These are phyloP conservation scores for Benthochromis sp. DNA, from an alignment of 2,113 vertebrate species.

Conservation along the genomic window DNA sequence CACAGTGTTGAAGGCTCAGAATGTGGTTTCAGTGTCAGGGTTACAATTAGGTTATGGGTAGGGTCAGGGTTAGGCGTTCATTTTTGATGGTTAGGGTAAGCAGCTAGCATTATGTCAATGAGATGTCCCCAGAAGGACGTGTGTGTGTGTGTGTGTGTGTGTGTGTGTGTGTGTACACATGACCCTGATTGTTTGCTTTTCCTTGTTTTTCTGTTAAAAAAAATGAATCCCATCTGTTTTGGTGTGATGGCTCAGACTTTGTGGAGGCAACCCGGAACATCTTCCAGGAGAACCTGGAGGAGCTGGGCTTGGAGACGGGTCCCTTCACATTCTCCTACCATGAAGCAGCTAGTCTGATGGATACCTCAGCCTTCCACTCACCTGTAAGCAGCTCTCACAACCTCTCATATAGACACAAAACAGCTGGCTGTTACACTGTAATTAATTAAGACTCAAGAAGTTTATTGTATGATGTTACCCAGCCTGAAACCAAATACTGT, in stretches of 20 bases:
- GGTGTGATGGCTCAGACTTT: constrained; percentile 68
- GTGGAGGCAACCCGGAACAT: constrained; percentile 74
- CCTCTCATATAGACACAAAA: not conserved
- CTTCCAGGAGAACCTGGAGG: constrained; percentile 76
- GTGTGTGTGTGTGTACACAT: not conserved
- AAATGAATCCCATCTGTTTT: not conserved
- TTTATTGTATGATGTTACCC: not conserved
- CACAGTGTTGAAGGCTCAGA: not conserved
- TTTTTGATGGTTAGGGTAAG: not conserved
- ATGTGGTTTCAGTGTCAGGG: rapidly evolving
- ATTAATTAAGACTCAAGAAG: not conserved
- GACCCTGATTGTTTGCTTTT: not conserved
- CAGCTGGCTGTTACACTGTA: not conserved
- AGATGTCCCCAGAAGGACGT: not conserved
- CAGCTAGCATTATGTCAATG: not conserved
- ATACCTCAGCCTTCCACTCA: constrained; percentile 85
- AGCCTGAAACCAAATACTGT: not conserved
- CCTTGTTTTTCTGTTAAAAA: not conserved
- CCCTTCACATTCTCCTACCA: constrained; percentile 81
- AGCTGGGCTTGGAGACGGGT: constrained; percentile 68
- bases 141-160: not conserved
- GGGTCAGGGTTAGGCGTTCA: not conserved
- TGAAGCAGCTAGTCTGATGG: constrained; percentile 83
- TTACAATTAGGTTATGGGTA: not conserved
- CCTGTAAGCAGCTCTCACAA: constrained; percentile 60